phyloP scores from a whole-genome alignment of 2,113 vertebrate species.

The Tetrax tetrax region DNA sequence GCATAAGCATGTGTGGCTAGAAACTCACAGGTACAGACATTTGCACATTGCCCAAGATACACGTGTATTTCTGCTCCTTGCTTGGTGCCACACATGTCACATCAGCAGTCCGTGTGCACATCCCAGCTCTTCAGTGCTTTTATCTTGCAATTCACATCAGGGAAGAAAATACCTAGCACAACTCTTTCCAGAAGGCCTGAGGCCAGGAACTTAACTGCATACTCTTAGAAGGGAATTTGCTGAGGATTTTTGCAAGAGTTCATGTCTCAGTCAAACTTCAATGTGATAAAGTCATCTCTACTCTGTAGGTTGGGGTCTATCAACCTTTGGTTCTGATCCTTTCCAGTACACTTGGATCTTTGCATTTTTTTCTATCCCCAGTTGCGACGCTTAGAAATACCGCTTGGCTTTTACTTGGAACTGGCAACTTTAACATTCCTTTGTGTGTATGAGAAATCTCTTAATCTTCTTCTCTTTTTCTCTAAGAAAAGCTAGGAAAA shows the following conservation, averaged over 20 bases:
- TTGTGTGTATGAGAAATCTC: neutral
- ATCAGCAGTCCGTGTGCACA: neutral
- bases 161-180: neutral
- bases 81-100: neutral
- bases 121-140: neutral
- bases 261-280: neutral
- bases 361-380: neutral
- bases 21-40: neutral
- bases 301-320: neutral
- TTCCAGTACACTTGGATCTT: neutral
- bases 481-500: neutral
- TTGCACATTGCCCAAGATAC: neutral
- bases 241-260: neutral
- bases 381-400: neutral
- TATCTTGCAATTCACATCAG: neutral
- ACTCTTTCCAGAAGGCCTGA: neutral
- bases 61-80: neutral
- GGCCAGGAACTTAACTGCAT: neutral
- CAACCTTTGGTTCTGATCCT: neutral
- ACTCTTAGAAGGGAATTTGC: neutral
- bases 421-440: neutral
- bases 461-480: neutral
- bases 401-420: neutral
- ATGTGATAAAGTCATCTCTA: neutral
- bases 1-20: neutral